Evolutionary conservation across 2,888 invertebrate species (phyloP), one percentile per base, ranked within the genome.

Genomic region (Mimumesa dahlbomi): DNA sequence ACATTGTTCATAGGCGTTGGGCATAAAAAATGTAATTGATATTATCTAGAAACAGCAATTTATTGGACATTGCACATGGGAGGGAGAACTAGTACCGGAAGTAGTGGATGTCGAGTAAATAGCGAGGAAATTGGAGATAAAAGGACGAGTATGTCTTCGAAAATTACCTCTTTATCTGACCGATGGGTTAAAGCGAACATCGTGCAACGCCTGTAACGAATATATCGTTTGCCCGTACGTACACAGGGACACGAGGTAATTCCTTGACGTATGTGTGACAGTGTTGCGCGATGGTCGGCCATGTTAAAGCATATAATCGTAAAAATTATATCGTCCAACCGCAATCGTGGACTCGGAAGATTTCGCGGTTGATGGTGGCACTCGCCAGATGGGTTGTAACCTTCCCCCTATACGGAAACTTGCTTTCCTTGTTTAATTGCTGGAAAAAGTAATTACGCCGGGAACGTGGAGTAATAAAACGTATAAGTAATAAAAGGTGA

Each of bases 161-260:
- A 38, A 54, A 66, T 40, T 21, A 42, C 29, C 75, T 38, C 56
- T 69, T 69, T 62, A 63, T 75, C 52, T 66, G 29, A 22, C 13
- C 13, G 46, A n/a, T 21, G 34, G 40, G 25, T 58, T 58, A 42
- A 66, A 54, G 16, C 11, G 31, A 5, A 25, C 25, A 65, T 59
- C 31, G n/a, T 31, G 18, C 16, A 19, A 14, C 21, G 22, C 50
- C 14, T 43, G 40, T 49, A 22, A 42, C n/a, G n/a, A n/a, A n/a
- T n/a, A n/a, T n/a, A n/a, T n/a, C n/a, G n/a, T n/a, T n/a, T n/a
- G n/a, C n/a, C n/a, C n/a, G n/a, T n/a, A n/a, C n/a, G n/a, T n/a
- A n/a, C n/a, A n/a, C n/a, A n/a, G n/a, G n/a, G n/a, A n/a, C n/a
- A n/a, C n/a, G n/a, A n/a, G n/a, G n/a, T n/a, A n/a, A n/a, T n/a